Conservation (phyloP, 2,113 vertebrate species). For the Recurvirostra avosetta region DNA sequence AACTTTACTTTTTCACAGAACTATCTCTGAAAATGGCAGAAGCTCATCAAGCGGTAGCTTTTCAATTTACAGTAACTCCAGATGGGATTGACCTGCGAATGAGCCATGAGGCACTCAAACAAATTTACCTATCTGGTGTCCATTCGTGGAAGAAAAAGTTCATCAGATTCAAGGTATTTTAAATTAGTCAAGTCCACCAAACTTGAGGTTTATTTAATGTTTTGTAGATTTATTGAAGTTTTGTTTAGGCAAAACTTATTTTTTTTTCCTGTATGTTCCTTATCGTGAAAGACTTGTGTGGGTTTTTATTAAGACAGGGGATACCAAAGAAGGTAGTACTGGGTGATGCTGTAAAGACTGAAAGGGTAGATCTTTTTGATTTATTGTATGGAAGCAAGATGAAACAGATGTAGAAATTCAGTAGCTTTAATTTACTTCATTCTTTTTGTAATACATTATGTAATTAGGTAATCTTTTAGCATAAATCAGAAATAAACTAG, state of each 20-base stretch:
- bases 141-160: constrained; percentile 97
- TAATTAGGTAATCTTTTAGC: background rate
- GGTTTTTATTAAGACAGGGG: background rate
- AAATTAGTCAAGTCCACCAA: background rate
- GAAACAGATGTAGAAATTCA: background rate
- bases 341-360: background rate
- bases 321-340: background rate
- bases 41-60: constrained; percentile 95
- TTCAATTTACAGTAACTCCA: constrained; percentile 92
- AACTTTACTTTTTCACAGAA: background rate
- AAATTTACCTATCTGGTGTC: constrained; percentile 91
- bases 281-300: background rate
- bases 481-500: background rate
- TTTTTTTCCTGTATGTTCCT: background rate
- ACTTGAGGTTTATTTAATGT: background rate
- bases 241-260: background rate
- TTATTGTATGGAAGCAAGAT: background rate
- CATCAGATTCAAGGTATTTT: constrained; percentile 89
- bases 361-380: background rate
- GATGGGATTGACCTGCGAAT: constrained; percentile 92
- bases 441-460: background rate
- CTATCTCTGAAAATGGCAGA: constrained; percentile 83
- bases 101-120: constrained; percentile 90
- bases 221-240: background rate
- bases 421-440: background rate